Evolutionary conservation across 1,140 invertebrate species (phyloP), one percentile per base, ranked within the genome.

Genomic region (Euura lappo): DNA sequence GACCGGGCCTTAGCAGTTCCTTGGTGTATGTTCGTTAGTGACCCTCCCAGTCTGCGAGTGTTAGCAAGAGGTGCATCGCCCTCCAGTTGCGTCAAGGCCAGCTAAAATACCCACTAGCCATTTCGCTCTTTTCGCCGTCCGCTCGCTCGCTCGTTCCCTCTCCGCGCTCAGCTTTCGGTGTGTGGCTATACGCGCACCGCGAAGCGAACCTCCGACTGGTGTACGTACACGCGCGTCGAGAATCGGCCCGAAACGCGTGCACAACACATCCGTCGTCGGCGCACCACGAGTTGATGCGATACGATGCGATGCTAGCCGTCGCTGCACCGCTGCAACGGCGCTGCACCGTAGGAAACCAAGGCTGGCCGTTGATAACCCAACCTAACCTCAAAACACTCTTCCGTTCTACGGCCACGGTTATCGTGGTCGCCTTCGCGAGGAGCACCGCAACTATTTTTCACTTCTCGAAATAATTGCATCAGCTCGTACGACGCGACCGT

Each of bases 11-110:
- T 72, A 51, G 47, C 47, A 8, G 7, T 51, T 51, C 47, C 74
- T 69, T 74, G 75, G 76, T 77, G 77, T 77, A 74, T 76, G 78
- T 72, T 76, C 77, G 75, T 76, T 73, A 67, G 73, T 77, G 78
- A 81, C 79, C 78, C 78, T 84, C 81, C 83, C 80, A 80, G 83
- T 86, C 82, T 84, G 78, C 79, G 80, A 81, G 81, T 82, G 83
- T 84, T 85, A 81, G 80, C 80, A 80, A 86, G 81, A 86, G 85
- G 86, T 85, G 85, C 85, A 86, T 87, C 85, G 86, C 86, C 85
- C 85, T 87, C 85, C 82, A 84, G 76, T 82, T 85, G 84, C 85
- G 85, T 88, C 85, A 87, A 88, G 85, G 86, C 86, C 85, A 87
- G 85, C 85, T 83, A 87, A 87, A 87, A 87, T 86, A 85, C 82